Conservation (phyloP, 2,888 invertebrate genomes). For the Bombylius major region DNA sequence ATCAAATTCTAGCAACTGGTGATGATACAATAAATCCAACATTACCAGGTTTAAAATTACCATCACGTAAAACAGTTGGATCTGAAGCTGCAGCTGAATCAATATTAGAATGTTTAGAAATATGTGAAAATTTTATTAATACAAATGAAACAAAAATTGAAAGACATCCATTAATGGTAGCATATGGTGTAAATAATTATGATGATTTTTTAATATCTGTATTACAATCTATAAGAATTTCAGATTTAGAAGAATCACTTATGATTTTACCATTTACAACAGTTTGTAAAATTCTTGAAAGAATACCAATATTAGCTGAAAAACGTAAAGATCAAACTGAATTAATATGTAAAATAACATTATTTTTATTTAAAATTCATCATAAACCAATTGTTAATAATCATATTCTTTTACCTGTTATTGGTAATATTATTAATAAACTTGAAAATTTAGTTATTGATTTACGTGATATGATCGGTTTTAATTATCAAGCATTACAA, state of each 20-base stretch:
- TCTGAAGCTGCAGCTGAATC: constrained; percentile 58
- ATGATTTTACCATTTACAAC: constrained; percentile 72
- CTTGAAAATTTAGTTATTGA: constrained; percentile 25
- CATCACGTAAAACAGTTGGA: constrained; percentile 59
- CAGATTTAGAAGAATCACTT: constrained; percentile 84
- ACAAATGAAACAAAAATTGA: constrained; percentile 24
- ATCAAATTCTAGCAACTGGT: constrained; percentile 53
- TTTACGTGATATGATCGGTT: constrained; percentile 67
- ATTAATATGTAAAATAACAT: constrained; percentile 57
- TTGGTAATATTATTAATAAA: constrained; percentile 22
- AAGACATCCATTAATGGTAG: constrained; percentile 70
- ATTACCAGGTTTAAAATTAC: constrained; percentile 63
- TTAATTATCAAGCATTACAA: constrained; percentile 70
- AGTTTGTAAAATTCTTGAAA: constrained; percentile 63
- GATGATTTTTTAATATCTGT: constrained; percentile 74
- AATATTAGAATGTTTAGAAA: constrained; percentile 79
- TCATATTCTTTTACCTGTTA: constrained; percentile 44
- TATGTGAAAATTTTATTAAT: constrained; percentile 49
- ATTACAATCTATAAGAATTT: constrained; percentile 64
- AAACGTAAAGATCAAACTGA: constrained; percentile 58
- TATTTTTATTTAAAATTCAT: constrained; percentile 65
- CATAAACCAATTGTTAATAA: constrained; percentile 67
- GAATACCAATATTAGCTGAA: constrained; percentile 54
- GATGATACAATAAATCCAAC: constrained; percentile 57
- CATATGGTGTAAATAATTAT: constrained; percentile 56